Evolutionary conservation across 2,113 vertebrate genomes (phyloP).

Genomic region (Platycercus adscitus): DNA sequence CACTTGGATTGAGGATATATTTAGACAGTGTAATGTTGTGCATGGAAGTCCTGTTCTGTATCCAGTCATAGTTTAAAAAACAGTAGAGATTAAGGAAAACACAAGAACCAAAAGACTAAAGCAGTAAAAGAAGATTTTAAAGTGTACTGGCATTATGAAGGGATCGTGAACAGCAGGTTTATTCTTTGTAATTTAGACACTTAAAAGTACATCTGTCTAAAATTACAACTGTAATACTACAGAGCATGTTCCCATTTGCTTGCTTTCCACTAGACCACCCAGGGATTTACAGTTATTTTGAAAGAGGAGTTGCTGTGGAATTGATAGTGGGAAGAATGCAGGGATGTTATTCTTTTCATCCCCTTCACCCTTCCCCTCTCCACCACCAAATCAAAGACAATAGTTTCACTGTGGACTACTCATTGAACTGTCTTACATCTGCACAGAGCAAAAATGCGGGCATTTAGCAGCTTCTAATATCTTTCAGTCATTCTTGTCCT

Average conservation of each 20-base stretch:
- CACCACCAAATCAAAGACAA: not conserved
- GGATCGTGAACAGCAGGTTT: slow-evolving; percentile 49
- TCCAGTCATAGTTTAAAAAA: not conserved
- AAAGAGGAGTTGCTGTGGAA: not conserved
- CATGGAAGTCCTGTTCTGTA: not conserved
- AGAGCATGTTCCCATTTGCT: not conserved
- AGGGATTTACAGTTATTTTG: slow-evolving; percentile 65
- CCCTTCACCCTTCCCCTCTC: not conserved
- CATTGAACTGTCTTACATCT: not conserved
- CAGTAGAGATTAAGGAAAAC: not conserved
- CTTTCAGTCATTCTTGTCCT: not conserved
- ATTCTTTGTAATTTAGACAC: slow-evolving; percentile 66
- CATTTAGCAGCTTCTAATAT: not conserved
- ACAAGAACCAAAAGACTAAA: not conserved
- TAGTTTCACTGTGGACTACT: not conserved
- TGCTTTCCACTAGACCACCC: slow-evolving; percentile 79
- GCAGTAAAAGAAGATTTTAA: not conserved
- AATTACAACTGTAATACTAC: slow-evolving; percentile 45
- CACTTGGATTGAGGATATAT: not conserved
- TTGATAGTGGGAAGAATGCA: slow-evolving; percentile 7
- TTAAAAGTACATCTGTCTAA: slow-evolving; percentile 82
- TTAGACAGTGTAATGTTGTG: not conserved
- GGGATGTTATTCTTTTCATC: not conserved
- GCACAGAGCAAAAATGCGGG: not conserved
- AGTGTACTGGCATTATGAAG: slow-evolving; percentile 18